Base-by-base conservation (phyloP, 2,113 vertebrate genomes). In the Hippoglossus stenolepis region DNA sequence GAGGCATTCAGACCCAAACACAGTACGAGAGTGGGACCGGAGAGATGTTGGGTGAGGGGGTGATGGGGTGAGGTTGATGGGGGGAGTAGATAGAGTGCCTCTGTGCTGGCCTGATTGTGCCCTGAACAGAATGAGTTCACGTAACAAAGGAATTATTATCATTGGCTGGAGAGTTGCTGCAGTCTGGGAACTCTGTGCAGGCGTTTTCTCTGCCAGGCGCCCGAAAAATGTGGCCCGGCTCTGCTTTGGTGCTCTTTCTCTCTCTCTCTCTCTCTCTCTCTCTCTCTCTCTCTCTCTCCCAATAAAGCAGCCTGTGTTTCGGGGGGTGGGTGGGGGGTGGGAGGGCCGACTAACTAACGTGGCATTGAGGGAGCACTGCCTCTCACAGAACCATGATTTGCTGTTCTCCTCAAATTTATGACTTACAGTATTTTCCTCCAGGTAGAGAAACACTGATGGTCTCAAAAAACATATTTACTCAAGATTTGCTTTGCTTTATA, bases 131-230 rank as follows among this genome's bases (percentile, higher is more conserved):
- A 91, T 90, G 88, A 87, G 82, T 73, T 89, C 89, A 80, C 67
- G 70, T 65, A 86, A 91, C 90, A 92, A 93, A 92, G 88, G 87
- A 86, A 82, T 93, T 91, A 89, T 92, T 90, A 90, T 93, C 87
- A 81, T 47, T 31, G 62, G 84, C 72, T 78, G 71, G 79, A 84
- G 86, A 84, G 80, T 45, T 24, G 71, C 85, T 70, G 84, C 60
- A 60, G 89, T 85, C 80, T 91, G 88, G 85, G 84, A 89, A 89
- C 86, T 70, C 43, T 6, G 71, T 26, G 12, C 73, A 64, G 84
- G 70, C 26, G 10, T 56, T 78, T 74, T 81, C 80, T 75, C 80
- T 78, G 86, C 83, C 83, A 89, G 75, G 49, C 58, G 11, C 60
- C 60, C 71, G 3, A 73, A 83, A 89, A 85, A 85, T 88, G 83